Evolutionary conservation across 30 jellyfish, hydroid and myxozoan genomes (phyloP), one percentile per base, ranked within the genome.

Genomic region (Hydractinia echinata): DNA sequence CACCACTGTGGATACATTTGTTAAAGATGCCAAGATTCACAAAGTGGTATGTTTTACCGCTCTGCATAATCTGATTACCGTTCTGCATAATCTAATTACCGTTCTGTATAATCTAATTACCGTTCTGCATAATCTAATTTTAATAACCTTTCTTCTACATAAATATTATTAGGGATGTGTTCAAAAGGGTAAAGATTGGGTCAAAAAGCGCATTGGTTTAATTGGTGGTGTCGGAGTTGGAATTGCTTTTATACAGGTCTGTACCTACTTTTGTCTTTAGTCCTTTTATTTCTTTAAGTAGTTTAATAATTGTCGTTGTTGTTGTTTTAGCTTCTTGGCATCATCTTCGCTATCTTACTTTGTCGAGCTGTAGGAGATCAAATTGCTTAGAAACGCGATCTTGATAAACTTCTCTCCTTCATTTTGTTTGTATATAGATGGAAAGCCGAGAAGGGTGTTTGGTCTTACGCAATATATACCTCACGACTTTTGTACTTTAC

Each of bases 201-300:
- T 93, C 11, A 93, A 84, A 50, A 79, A 61, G 74, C 95, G 88
- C 74, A 79, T 93, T 76, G 87, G 81, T 49, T 70, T 82, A 39
- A 62, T 93, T 54, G 99, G 96, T 19, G 99, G 94, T 13, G 88
- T 80, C 69, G 96, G 94, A 19, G 84, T 93, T 54, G 95, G 95
- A 51, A 82, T 93, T 53, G 99, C 99, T 54, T 83, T 87, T 70
- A 55, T 93, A 53, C 99, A 93, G 95, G 97, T 86, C 69, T 49
- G 61, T 10, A 79, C 10, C 19, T 76, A 18, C 10, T 56, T 76
- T 13, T 15, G n/a, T 60, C 18, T 1, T 60, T 60, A 13, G 70
- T 16, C 18, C n/a, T n/a, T n/a, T n/a, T n/a, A 16, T 58, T 13
- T 13, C 74, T 64, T 6, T 64, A 30, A 30, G 6, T 64, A 64